Base-by-base conservation (phyloP, 2,113 vertebrate species). In the Coturnix japonica region DNA sequence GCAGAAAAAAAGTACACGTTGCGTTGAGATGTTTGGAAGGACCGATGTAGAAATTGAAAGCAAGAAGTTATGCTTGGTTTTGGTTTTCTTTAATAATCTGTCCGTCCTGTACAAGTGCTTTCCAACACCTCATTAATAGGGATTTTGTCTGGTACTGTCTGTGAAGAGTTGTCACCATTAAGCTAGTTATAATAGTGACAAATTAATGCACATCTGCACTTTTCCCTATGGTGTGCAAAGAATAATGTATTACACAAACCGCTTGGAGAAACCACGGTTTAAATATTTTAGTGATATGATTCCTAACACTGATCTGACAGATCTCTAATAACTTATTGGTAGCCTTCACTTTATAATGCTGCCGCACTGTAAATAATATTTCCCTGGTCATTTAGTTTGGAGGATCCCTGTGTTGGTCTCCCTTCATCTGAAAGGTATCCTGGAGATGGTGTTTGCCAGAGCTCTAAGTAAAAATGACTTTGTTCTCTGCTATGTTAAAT, bases 401-500 rank as follows among this genome's bases (percentile, higher is more conserved):
- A 43, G 16, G 17, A 46, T 70, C 41, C 53, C 60, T 20, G 84
- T 61, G 28, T 54, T 12, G n/a, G 43, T 71, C 92, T 65, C 66
- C 49, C 66, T 72, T 78, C 70, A n/a, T 56, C 72, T 82, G 74
- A 74, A 77, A 89, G 90, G 70, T 89, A 60, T 94, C 80, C 78
- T 59, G 95, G 89, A 92, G 79, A 43, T 93, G 91, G 90, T 83
- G 88, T 93, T 97, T 53, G 47, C 94, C 70, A 72, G 90, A 95
- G 96, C 95, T 96, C 95, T 41, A 67, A 96, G 96, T 91, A 92
- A 95, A 97, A 97, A 97, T 95, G 96, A 98, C 98, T 98, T 98
- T 98, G 98, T 98, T 97, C 97, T 96, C 95, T 96, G 91, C 95
- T 94, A 64, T 97, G 98, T 98, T 98, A 98, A 98, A 99, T 99